Evolutionary conservation across 2,888 invertebrate species (phyloP).

Genomic region (Ceratothoa steindachneri): DNA sequence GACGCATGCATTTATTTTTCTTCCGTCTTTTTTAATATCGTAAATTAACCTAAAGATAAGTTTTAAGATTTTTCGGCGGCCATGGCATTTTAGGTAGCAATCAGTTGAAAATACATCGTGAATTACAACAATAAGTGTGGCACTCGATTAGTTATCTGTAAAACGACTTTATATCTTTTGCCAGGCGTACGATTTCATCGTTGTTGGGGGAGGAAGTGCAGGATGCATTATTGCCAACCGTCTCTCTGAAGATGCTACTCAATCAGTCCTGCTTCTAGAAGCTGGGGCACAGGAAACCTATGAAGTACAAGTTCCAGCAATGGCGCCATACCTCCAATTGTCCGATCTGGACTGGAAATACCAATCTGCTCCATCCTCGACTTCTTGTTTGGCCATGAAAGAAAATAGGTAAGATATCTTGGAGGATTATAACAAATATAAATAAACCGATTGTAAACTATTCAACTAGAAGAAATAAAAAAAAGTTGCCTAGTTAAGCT

Average conservation of each 20-base stretch:
- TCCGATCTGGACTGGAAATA: slow-evolving; percentile 87
- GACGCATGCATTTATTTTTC: too few species aligned
- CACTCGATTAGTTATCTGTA: too few species aligned
- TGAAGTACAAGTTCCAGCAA: slow-evolving; percentile 78
- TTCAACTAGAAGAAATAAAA: too few species aligned
- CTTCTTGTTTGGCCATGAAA: slow-evolving; percentile 26
- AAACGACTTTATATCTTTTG: not conserved
- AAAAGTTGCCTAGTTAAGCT: too few species aligned
- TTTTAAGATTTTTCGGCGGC: too few species aligned
- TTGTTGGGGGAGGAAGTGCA: slow-evolving; percentile 81
- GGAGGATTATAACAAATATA: too few species aligned
- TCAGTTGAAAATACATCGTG: too few species aligned
- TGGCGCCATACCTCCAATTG: slow-evolving; percentile 79
- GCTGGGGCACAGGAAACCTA: slow-evolving; percentile 87
- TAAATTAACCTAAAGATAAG: too few species aligned
- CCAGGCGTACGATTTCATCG: slow-evolving; percentile 46
- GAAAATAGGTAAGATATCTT: slow-evolving; percentile 24
- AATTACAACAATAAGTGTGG: too few species aligned
- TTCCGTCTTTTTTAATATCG: too few species aligned
- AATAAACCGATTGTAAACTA: too few species aligned
- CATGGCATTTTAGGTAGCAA: too few species aligned
- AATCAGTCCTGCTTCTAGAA: slow-evolving; percentile 71
- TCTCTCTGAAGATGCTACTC: slow-evolving; percentile 65
- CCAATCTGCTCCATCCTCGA: slow-evolving; percentile 78
- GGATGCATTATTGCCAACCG: slow-evolving; percentile 80